Evolutionary conservation across 2,888 invertebrate genomes (phyloP).

Genomic region (Watsonalla cultraria): DNA sequence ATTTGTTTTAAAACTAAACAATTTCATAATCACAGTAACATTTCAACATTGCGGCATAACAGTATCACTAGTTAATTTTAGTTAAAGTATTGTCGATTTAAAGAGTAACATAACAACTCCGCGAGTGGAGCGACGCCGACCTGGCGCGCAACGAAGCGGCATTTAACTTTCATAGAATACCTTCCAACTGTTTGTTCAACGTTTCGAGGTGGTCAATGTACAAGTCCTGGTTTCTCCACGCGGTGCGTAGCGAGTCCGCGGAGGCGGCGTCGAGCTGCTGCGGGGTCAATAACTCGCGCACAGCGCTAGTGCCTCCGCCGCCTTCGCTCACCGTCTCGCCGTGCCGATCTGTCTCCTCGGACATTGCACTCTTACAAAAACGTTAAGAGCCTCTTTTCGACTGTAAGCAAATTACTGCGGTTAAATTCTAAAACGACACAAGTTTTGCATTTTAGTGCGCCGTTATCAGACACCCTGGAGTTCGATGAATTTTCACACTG

Average conservation of each 20-base stretch:
- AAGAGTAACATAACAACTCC: conserved; percentile 57
- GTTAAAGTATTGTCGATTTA: conserved; percentile 78
- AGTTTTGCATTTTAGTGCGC: conserved; percentile 47
- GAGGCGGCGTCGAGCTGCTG: conserved; percentile 81
- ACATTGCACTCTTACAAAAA: conserved; percentile 74
- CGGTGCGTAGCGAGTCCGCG: conserved; percentile 82
- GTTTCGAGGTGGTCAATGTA: conserved; percentile 87
- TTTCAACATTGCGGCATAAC: conserved; percentile 47
- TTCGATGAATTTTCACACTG: conserved; percentile 1
- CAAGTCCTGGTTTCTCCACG: conserved; percentile 87
- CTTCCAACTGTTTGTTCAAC: conserved; percentile 87
- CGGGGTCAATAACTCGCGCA: conserved; percentile 81
- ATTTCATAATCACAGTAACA: conserved; percentile 62
- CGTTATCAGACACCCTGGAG: conserved; percentile 57
- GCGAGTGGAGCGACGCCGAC: conserved; percentile 56
- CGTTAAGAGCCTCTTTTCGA: conserved; percentile 60
- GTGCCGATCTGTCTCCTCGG: conserved; percentile 72
- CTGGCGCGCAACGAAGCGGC: conserved; percentile 70
- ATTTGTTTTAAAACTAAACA: conserved; percentile 53
- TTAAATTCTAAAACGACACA: conserved; percentile 45
- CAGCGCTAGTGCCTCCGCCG: conserved; percentile 72
- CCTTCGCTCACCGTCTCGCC: conserved; percentile 66
- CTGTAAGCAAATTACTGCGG: conserved; percentile 64
- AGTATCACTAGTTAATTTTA: conserved; percentile 71
- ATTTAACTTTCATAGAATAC: conserved; percentile 79